Percentiles rank a stretch among this genome's conserved stretches.
phyloP scores from a whole-genome alignment of 2,888 invertebrate species.

The Dryomyza anilis region DNA sequence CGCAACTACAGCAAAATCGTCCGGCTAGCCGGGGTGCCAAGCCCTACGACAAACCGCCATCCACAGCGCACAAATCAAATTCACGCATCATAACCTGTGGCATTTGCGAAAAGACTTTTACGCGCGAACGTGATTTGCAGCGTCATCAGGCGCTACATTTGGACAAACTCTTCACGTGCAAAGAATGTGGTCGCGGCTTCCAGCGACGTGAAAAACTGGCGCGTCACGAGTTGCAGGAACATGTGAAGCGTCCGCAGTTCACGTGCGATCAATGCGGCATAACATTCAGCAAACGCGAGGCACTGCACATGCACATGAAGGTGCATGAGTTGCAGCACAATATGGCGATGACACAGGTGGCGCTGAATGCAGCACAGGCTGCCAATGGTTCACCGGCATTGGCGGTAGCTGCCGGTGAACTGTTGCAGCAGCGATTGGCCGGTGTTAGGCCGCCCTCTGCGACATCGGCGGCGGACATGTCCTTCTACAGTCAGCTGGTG shows the following conservation, averaged over 20 bases:
- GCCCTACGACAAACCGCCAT: neutral
- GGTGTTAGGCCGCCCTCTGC: constrained; percentile 4
- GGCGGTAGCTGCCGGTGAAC: neutral
- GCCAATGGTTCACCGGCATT: constrained; percentile 27
- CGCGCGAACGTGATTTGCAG: constrained; percentile 73
- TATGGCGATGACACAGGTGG: constrained; percentile 36
- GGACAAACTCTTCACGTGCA: constrained; percentile 73
- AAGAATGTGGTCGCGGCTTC: constrained; percentile 66
- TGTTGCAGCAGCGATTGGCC: constrained; percentile 1
- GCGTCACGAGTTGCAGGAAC: constrained; percentile 71
- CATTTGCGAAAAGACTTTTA: constrained; percentile 71
- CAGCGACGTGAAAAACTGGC: constrained; percentile 69
- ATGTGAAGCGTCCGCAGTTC: constrained; percentile 64
- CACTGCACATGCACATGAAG: constrained; percentile 54
- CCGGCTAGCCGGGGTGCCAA: constrained; percentile 22
- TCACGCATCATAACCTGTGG: constrained; percentile 67
- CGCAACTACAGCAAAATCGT: constrained; percentile 30
- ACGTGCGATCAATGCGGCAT: constrained; percentile 67
- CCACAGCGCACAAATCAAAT: constrained; percentile 36
- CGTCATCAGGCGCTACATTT: constrained; percentile 72
- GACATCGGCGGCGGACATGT: constrained; percentile 42
- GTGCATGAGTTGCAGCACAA: constrained; percentile 56
- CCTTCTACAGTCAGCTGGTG: constrained; percentile 54
- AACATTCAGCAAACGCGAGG: constrained; percentile 50
- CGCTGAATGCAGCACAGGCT: neutral